Evolutionary conservation across 2,113 vertebrate genomes (phyloP).

Genomic region (Coryphaenoides rupestris): DNA sequence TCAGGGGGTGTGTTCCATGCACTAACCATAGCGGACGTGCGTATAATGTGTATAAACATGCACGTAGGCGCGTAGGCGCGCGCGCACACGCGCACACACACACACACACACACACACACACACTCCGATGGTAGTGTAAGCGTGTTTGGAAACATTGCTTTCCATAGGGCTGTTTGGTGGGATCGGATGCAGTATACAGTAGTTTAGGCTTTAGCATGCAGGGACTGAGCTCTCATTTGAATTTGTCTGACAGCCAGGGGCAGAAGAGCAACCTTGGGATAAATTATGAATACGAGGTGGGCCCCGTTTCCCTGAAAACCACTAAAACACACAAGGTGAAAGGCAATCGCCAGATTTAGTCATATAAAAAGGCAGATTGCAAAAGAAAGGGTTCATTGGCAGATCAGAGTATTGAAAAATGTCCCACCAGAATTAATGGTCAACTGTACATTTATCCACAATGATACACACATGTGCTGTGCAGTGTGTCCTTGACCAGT

Average conservation of each 20-base stretch:
- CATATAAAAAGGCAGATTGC: slow-evolving; percentile 23
- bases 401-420: neutral
- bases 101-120: too few relatives aligned
- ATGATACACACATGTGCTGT: neutral
- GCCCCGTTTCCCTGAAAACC: slow-evolving; percentile 51
- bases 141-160: slow-evolving; percentile 25
- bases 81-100: too few relatives aligned
- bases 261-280: slow-evolving; percentile 60
- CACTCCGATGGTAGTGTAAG: neutral
- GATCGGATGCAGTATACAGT: slow-evolving; percentile 26
- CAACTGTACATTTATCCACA: neutral
- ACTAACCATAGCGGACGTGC: slow-evolving; percentile 11
- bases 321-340: slow-evolving; percentile 56
- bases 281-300: slow-evolving; percentile 71
- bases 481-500: slow-evolving; percentile 30
- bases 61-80: too few relatives aligned
- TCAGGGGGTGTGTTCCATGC: too few relatives aligned
- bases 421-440: neutral
- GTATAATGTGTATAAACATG: slow-evolving; percentile 6
- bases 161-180: slow-evolving; percentile 42
- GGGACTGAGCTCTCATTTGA: slow-evolving; percentile 67
- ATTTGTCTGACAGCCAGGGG: slow-evolving; percentile 65
- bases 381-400: slow-evolving; percentile 11
- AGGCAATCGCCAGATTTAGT: slow-evolving; percentile 53
- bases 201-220: slow-evolving; percentile 37